Conservation (phyloP, 2,797 vertebrate genomes). For the Natrix natrix region DNA sequence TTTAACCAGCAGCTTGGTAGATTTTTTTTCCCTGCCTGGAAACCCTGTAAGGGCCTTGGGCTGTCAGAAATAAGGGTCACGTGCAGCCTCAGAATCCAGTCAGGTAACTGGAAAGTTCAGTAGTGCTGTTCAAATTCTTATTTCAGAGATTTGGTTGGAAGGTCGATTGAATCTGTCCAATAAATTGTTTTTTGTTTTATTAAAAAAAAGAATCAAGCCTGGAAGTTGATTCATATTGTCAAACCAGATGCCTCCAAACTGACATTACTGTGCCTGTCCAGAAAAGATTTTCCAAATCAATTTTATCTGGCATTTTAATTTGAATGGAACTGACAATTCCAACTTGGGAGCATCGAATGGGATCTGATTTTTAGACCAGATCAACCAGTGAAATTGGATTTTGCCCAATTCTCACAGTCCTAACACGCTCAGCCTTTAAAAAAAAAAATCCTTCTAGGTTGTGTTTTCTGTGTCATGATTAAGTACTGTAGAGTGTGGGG, state of each 20-base stretch:
- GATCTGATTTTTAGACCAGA: not conserved
- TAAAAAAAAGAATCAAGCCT: not conserved
- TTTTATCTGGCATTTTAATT: not conserved
- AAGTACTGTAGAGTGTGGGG: not conserved
- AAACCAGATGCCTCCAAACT: not conserved
- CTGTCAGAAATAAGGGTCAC: not conserved
- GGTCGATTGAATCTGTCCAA: not conserved
- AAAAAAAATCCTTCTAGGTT: not conserved
- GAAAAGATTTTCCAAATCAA: not conserved
- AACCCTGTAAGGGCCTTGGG: not conserved
- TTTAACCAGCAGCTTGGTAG: not conserved
- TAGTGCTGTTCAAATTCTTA: not conserved
- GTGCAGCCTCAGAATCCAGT: not conserved
- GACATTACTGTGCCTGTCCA: not conserved
- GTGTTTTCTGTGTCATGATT: not conserved
- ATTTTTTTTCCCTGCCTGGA: not conserved
- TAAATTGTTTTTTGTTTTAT: not conserved
- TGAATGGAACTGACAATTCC: not conserved
- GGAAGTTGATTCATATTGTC: not conserved
- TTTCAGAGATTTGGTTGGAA: not conserved
- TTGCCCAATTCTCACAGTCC: not conserved
- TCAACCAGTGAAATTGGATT: not conserved
- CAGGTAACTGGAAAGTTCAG: not conserved
- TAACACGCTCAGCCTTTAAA: not conserved
- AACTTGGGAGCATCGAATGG: not conserved